phyloP scores from a whole-genome alignment of 2,113 vertebrate genomes.

The Anarrhichthys ocellatus region DNA sequence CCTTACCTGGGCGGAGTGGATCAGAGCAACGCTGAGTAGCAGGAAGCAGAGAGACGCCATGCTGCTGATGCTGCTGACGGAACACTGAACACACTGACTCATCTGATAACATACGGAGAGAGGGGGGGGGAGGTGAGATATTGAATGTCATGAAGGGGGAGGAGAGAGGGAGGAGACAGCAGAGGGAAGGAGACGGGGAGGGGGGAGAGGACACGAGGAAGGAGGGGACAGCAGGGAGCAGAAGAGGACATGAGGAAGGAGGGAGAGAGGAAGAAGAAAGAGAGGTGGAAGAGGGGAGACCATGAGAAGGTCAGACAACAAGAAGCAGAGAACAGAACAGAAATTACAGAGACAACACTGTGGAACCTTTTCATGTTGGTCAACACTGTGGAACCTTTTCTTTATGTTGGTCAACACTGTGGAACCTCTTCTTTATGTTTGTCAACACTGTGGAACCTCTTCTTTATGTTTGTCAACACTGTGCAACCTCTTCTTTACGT shows the following conservation, averaged over 20 bases:
- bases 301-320: too few relatives aligned
- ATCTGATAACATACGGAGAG: conserved; percentile 20
- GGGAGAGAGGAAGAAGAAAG: too few relatives aligned
- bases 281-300: too few relatives aligned
- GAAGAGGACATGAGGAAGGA: neutral
- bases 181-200: neutral
- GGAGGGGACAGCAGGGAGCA: neutral
- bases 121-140: neutral
- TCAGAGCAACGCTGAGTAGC: conserved; percentile 65
- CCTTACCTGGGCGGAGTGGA: conserved; percentile 69
- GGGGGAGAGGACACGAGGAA: neutral
- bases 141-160: neutral
- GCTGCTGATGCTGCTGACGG: conserved; percentile 29
- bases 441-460: neutral
- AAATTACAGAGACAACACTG: neutral
- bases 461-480: neutral
- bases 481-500: neutral
- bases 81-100: conserved; percentile 54
- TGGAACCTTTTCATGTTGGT: neutral
- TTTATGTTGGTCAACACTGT: neutral
- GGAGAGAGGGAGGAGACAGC: neutral
- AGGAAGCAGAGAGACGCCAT: conserved; percentile 72
- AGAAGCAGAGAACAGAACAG: too few relatives aligned
- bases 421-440: neutral
- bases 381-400: neutral